A percentile compares a stretch with the other conserved stretches of the same genome.
Evolutionary conservation across 2,113 vertebrate genomes (phyloP).

Genomic region (Genyomyrus donnyi): DNA sequence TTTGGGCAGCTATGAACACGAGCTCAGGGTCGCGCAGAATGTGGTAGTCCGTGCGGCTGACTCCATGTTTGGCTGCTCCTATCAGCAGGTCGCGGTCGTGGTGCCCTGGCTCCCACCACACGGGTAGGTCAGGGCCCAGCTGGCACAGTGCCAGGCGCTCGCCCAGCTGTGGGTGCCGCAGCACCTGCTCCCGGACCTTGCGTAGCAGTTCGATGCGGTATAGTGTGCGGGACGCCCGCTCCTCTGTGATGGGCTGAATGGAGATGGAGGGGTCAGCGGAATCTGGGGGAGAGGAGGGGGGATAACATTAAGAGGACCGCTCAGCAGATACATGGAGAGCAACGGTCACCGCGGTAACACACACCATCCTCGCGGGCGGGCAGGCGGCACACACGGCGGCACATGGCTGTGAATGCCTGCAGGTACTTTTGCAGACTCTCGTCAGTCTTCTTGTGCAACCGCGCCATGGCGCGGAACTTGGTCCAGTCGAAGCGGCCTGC

Average conservation of each 20-base stretch:
- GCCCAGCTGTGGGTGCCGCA: slow-evolving; percentile 76
- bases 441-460: slow-evolving; percentile 95
- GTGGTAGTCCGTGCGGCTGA: slow-evolving; percentile 97
- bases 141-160: slow-evolving; percentile 86
- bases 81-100: slow-evolving; percentile 91
- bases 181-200: slow-evolving; percentile 92
- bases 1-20: slow-evolving; percentile 85
- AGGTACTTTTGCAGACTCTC: slow-evolving; percentile 95
- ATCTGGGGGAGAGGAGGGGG: slow-evolving; percentile 57
- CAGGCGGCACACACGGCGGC: slow-evolving; percentile 86
- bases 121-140: slow-evolving; percentile 81
- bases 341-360: slow-evolving; percentile 1
- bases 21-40: slow-evolving; percentile 94
- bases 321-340: neutral
- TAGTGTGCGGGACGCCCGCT: slow-evolving; percentile 88
- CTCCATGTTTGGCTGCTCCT: slow-evolving; percentile 91
- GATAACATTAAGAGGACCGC: neutral
- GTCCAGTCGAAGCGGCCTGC: slow-evolving; percentile 90
- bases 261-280: slow-evolving; percentile 76
- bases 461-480: slow-evolving; percentile 94
- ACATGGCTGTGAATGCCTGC: slow-evolving; percentile 91
- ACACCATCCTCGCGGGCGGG: slow-evolving; percentile 85
- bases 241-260: slow-evolving; percentile 95
- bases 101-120: slow-evolving; percentile 89
- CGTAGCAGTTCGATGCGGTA: slow-evolving; percentile 92